These are phyloP conservation scores for Ochotona curzoniae DNA, from an alignment of 2,113 vertebrate species.

Conservation along the genomic window DNA sequence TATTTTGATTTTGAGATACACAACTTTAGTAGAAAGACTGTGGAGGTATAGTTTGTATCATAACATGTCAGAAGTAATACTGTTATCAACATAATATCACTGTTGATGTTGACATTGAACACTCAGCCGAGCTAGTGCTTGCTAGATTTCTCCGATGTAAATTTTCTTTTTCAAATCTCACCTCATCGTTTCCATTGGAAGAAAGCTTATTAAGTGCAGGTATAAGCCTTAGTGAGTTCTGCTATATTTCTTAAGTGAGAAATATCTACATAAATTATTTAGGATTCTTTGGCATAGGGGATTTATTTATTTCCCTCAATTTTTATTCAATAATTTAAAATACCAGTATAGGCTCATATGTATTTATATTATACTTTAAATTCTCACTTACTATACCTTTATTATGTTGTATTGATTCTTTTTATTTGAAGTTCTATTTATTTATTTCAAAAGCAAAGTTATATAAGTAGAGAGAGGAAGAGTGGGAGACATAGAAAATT, in stretches of 20 bases:
- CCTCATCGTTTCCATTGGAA: background rate
- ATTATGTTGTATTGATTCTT: background rate
- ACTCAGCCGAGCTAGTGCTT: background rate
- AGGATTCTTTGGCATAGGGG: background rate
- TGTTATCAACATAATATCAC: background rate
- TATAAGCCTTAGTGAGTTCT: background rate
- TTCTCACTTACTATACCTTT: background rate
- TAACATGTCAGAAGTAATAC: background rate
- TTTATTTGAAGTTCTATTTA: no score
- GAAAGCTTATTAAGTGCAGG: background rate
- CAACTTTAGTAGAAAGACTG: background rate
- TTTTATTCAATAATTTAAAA: background rate
- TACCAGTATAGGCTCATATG: background rate
- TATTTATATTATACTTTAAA: background rate
- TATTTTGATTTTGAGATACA: background rate
- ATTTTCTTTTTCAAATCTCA: background rate
- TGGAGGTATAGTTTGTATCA: background rate
- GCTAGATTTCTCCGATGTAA: background rate
- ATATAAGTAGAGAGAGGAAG: no score
- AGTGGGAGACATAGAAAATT: no score
- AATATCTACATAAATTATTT: background rate
- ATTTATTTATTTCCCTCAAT: background rate
- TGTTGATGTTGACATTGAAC: background rate
- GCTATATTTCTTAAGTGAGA: background rate
- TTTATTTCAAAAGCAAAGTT: no score